These are phyloP conservation scores for Epinotia nisella DNA, from an alignment of 2,888 invertebrate genomes.

Conservation along the genomic window DNA sequence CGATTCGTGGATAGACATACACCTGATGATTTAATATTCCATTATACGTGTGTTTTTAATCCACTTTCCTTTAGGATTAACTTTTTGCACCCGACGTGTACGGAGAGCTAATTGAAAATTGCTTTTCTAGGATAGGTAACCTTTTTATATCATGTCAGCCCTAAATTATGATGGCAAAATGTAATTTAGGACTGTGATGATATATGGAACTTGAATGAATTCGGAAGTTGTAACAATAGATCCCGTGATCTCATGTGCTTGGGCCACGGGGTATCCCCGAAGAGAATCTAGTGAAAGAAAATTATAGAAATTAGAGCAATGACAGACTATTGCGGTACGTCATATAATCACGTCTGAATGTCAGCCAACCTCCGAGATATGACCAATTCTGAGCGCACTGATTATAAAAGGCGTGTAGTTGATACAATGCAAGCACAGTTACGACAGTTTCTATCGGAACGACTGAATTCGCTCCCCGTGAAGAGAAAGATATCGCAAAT, in stretches of 20 bases:
- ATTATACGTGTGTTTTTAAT: conserved; percentile 20
- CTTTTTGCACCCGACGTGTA: conserved; percentile 9
- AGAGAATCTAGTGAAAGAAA: conserved; percentile 10
- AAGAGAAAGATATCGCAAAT: conserved; percentile 11
- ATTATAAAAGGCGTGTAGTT: conserved; percentile 5
- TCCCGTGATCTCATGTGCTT: neutral
- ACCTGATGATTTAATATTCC: conserved; percentile 29
- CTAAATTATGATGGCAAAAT: neutral
- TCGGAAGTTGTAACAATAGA: neutral
- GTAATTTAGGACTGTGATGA: neutral
- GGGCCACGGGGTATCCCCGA: neutral
- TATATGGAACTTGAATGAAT: neutral
- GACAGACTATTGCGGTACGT: conserved; percentile 15
- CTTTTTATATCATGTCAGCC: neutral
- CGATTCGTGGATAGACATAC: neutral
- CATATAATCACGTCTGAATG: conserved; percentile 29
- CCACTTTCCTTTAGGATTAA: conserved; percentile 26
- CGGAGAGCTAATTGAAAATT: conserved; percentile 22
- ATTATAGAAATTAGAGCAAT: conserved; percentile 26
- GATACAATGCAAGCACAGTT: neutral
- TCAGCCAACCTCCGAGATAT: conserved; percentile 17
- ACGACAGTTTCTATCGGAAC: neutral
- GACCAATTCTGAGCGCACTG: conserved; percentile 1
- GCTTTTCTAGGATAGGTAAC: neutral
- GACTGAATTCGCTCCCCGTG: neutral